phyloP scores from a whole-genome alignment of 2,888 invertebrate species.

The Trichogramma evanescens region DNA sequence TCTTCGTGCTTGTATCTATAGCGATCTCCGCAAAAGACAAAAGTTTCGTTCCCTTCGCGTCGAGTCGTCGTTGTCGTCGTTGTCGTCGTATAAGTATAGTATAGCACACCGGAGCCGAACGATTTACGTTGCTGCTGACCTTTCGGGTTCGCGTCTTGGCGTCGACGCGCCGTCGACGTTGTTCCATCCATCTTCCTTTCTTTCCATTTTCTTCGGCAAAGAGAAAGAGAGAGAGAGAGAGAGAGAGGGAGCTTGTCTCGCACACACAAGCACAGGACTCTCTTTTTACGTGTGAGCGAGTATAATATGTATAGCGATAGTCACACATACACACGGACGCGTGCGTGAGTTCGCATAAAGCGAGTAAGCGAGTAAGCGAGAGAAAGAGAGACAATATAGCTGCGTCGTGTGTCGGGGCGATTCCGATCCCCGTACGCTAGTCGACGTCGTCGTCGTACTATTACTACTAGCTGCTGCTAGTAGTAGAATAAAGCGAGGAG shows the following conservation, averaged over 20 bases:
- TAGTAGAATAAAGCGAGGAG: no score
- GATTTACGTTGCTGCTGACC: background rate
- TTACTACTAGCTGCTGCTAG: no score
- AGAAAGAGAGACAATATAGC: slow-evolving; percentile 5
- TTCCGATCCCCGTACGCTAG: slow-evolving; percentile 15
- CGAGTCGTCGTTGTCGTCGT: slow-evolving; percentile 4
- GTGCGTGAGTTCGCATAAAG: background rate
- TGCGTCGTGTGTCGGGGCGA: slow-evolving; percentile 3
- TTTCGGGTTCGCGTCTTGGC: background rate
- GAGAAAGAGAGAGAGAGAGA: no score
- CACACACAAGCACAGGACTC: background rate
- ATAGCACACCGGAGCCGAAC: background rate
- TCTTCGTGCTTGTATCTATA: no score
- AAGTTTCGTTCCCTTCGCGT: slow-evolving; percentile 3
- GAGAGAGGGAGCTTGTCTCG: background rate
- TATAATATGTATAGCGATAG: background rate
- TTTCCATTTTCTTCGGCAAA: slow-evolving; percentile 39
- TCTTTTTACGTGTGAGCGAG: background rate
- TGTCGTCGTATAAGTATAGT: background rate
- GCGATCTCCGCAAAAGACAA: background rate
- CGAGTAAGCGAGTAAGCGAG: background rate
- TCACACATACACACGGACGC: slow-evolving; percentile 1
- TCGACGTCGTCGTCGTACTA: background rate
- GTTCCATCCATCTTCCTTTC: slow-evolving; percentile 46
- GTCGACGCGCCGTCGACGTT: slow-evolving; percentile 1